Percentiles rank a stretch among this genome's conserved stretches.
phyloP scores from a whole-genome alignment of 2,113 vertebrate genomes.

The Sinocyclocheilus rhinocerous region DNA sequence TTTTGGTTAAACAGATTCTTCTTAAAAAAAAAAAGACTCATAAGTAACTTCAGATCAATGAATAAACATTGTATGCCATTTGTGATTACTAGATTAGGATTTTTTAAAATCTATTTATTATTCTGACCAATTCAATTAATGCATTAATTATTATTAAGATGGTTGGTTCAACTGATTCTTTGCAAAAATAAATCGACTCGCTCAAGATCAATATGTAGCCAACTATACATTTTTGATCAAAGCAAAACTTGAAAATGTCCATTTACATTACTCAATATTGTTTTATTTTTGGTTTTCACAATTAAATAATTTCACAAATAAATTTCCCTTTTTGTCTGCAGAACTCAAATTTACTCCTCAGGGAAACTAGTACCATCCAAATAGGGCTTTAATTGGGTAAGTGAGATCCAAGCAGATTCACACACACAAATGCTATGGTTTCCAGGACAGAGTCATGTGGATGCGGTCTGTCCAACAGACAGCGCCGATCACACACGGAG shows the following conservation, averaged over 20 bases:
- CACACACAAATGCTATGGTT: not conserved
- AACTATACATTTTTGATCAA: not conserved
- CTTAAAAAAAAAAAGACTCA: too few relatives aligned
- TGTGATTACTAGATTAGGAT: too few relatives aligned
- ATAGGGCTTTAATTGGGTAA: not conserved
- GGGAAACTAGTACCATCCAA: slow-evolving; percentile 2
- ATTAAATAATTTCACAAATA: not conserved
- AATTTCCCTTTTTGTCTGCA: not conserved
- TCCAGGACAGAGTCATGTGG: not conserved
- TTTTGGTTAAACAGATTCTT: too few relatives aligned
- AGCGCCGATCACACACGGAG: not conserved
- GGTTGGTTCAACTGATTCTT: not conserved
- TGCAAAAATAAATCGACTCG: not conserved
- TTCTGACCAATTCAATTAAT: not conserved
- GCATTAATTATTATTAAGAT: not conserved
- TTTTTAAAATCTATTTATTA: too few relatives aligned
- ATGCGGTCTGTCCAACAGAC: not conserved
- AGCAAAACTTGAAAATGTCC: not conserved
- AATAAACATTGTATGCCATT: too few relatives aligned
- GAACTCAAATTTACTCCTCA: not conserved
- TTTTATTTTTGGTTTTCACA: not conserved
- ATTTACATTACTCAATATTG: not conserved
- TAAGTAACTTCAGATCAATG: too few relatives aligned
- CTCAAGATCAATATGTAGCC: not conserved
- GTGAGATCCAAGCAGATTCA: not conserved